These are phyloP conservation scores for Sciurus vulgaris DNA, from an alignment of 2,797 vertebrate genomes.

Conservation along the genomic window DNA sequence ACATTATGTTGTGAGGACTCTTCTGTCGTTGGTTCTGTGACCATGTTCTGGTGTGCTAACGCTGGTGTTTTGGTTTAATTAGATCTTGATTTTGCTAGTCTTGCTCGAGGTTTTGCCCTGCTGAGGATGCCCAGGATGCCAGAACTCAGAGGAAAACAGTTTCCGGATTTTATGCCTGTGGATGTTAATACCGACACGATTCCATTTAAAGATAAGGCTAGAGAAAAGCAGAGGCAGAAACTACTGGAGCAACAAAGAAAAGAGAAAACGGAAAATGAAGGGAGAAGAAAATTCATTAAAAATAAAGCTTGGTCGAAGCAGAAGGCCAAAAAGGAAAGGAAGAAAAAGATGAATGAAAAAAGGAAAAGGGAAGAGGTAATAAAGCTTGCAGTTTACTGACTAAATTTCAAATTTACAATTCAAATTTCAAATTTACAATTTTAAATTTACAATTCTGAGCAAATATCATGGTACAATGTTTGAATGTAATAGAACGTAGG, in stretches of 20 bases:
- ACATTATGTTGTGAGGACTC: too few relatives aligned
- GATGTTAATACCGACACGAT: constrained; percentile 94
- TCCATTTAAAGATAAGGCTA: constrained; percentile 95
- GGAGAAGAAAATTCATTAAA: constrained; percentile 88
- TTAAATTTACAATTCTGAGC: not conserved
- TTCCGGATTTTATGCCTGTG: constrained; percentile 91
- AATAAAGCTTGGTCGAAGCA: constrained; percentile 98
- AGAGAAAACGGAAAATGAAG: constrained; percentile 83
- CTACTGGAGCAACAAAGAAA: constrained; percentile 88
- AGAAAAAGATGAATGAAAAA: constrained; percentile 86
- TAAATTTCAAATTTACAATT: too few relatives aligned
- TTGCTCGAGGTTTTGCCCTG: constrained; percentile 95
- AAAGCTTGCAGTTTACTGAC: not conserved
- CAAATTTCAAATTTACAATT: too few relatives aligned
- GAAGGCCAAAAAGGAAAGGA: constrained; percentile 93
- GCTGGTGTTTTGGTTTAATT: not conserved
- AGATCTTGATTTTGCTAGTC: constrained; percentile 94
- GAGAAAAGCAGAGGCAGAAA: constrained; percentile 95
- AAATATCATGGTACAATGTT: not conserved
- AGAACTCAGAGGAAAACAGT: constrained; percentile 92
- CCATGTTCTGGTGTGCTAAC: constrained; percentile 31
- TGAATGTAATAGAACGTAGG: too few relatives aligned
- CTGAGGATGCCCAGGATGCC: constrained; percentile 97
- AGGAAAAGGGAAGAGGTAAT: too few relatives aligned
- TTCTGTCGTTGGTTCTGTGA: too few relatives aligned